These are phyloP conservation scores for Eledona agricola DNA, from an alignment of 2,888 invertebrate genomes.

Conservation along the genomic window DNA sequence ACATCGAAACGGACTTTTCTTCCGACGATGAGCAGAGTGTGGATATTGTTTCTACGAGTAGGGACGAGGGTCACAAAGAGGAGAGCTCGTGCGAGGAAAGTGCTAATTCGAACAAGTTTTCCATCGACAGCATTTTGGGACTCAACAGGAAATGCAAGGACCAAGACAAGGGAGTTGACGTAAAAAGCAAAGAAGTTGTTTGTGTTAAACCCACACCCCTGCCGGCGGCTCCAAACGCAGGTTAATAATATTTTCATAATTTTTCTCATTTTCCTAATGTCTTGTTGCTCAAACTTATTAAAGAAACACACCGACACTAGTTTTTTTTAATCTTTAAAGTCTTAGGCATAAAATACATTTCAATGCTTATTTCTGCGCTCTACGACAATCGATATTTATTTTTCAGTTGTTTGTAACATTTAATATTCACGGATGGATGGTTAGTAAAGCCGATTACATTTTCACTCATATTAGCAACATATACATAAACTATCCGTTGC, in stretches of 20 bases:
- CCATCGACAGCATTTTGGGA: constrained; percentile 61
- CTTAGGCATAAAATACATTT: no score
- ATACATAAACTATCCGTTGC: no score
- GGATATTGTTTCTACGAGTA: constrained; percentile 51
- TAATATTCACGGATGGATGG: no score
- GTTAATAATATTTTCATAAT: constrained; percentile 9
- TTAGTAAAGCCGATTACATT: no score
- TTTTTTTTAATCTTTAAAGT: no score
- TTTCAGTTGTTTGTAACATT: no score
- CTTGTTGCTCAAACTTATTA: no score
- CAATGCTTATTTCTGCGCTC: no score
- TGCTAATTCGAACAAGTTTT: constrained; percentile 55
- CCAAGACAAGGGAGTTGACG: constrained; percentile 31
- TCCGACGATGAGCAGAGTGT: constrained; percentile 52
- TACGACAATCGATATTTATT: no score
- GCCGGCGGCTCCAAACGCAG: constrained; percentile 43
- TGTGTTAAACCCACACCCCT: constrained; percentile 58
- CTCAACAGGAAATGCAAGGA: constrained; percentile 41
- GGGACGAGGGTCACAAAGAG: constrained; percentile 40
- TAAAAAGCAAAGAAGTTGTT: constrained; percentile 47
- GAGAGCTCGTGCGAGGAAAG: constrained; percentile 43
- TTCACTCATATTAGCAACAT: no score
- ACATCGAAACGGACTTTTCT: constrained; percentile 45
- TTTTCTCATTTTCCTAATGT: background rate
- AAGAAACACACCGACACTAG: no score